Evolutionary conservation across 2,888 invertebrate genomes (phyloP).

Genomic region (Onchidella celtica): DNA sequence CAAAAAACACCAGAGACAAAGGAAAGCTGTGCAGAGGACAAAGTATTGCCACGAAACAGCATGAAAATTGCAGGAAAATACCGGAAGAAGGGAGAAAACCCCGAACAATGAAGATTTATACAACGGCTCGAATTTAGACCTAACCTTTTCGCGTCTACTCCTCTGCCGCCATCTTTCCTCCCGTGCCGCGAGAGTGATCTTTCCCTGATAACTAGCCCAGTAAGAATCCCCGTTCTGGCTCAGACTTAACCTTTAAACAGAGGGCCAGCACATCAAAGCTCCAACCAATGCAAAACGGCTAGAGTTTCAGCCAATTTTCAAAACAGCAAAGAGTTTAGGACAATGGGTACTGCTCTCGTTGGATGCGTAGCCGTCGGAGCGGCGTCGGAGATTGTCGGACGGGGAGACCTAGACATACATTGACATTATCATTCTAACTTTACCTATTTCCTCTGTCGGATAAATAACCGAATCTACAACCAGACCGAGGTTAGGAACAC

Average conservation of each 20-base stretch:
- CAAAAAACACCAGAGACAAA: no score
- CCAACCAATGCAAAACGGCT: conserved; percentile 14
- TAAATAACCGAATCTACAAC: conserved; percentile 36
- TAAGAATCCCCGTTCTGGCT: neutral
- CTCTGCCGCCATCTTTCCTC: conserved; percentile 23
- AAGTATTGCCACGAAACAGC: no score
- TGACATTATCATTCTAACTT: conserved; percentile 36
- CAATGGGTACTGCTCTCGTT: neutral
- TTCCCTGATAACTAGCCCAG: conserved; percentile 26
- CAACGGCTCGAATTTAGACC: conserved; percentile 12
- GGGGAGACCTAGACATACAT: neutral
- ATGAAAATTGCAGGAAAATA: no score
- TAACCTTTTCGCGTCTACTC: conserved; percentile 29
- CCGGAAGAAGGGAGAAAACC: conserved; percentile 16
- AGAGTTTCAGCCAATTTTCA: conserved; percentile 42
- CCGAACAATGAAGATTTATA: conserved; percentile 19
- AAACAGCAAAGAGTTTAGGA: conserved; percentile 25
- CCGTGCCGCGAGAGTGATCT: conserved; percentile 29
- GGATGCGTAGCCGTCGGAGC: neutral
- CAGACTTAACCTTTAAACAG: conserved; percentile 44
- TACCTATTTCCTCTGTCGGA: conserved; percentile 4
- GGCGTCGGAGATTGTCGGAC: conserved; percentile 6
- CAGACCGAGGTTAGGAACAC: neutral
- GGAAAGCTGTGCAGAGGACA: no score
- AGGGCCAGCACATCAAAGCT: conserved; percentile 9